These are phyloP conservation scores for Teleiodes luculella DNA, from an alignment of 2,888 invertebrate species.

Conservation along the genomic window DNA sequence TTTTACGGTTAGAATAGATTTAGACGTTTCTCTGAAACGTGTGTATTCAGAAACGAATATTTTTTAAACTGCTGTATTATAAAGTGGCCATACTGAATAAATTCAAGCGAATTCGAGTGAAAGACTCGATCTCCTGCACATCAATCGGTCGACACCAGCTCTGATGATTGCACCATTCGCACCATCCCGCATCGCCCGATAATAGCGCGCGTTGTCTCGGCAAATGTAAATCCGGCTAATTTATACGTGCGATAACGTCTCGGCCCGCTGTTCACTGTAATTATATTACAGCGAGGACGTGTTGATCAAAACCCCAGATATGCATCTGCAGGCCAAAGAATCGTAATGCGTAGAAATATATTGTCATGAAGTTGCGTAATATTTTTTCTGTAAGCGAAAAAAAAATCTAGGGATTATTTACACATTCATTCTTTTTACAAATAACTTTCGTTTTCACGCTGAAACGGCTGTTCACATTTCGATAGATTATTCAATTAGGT, in stretches of 20 bases:
- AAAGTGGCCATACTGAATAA: no score
- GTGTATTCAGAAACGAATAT: no score
- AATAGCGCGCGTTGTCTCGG: slow-evolving; percentile 71
- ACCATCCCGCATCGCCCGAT: slow-evolving; percentile 69
- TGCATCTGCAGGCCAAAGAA: slow-evolving; percentile 42
- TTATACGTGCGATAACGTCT: slow-evolving; percentile 77
- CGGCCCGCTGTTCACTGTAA: slow-evolving; percentile 77
- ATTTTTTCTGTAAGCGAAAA: background rate
- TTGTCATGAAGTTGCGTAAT: background rate
- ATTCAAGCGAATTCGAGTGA: no score
- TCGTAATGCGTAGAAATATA: background rate
- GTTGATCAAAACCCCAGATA: slow-evolving; percentile 76
- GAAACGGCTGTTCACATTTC: no score
- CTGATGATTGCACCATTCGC: slow-evolving; percentile 49
- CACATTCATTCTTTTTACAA: no score
- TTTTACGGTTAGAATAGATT: no score
- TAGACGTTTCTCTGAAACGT: no score
- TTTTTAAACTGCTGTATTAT: no score
- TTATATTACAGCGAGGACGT: slow-evolving; percentile 72
- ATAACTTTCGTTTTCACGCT: no score
- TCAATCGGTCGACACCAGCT: slow-evolving; percentile 22
- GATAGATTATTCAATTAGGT: no score
- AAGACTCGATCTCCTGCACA: slow-evolving; percentile 15
- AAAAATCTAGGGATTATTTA: no score
- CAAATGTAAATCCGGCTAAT: slow-evolving; percentile 78